Conservation (phyloP, 2,888 invertebrate species). For the Pollenia griseotomentosa region DNA sequence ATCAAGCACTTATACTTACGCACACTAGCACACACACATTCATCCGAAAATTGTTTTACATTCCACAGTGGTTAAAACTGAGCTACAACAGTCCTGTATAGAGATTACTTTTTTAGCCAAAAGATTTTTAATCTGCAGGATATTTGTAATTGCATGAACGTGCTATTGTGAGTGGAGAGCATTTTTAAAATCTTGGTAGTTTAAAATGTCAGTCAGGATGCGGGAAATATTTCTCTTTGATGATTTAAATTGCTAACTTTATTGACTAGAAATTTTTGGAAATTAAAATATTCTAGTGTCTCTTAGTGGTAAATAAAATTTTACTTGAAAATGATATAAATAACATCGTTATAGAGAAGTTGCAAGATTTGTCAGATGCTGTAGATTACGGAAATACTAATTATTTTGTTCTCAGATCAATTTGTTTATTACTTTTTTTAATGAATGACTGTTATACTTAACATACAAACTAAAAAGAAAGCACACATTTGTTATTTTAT, state of each 20-base stretch:
- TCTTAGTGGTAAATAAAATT: too few relatives aligned
- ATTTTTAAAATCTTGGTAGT: neutral
- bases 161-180: neutral
- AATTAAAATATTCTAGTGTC: too few relatives aligned
- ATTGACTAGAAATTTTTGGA: too few relatives aligned
- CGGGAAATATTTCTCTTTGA: neutral
- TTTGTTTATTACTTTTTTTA: too few relatives aligned
- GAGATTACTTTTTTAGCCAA: neutral
- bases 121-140: slow-evolving; percentile 21
- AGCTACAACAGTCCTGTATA: slow-evolving; percentile 10
- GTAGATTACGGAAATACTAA: too few relatives aligned
- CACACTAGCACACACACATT: slow-evolving; percentile 24
- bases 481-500: too few relatives aligned
- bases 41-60: slow-evolving; percentile 32
- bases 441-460: too few relatives aligned
- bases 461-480: too few relatives aligned
- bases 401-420: too few relatives aligned
- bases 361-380: too few relatives aligned
- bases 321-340: too few relatives aligned
- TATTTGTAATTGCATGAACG: slow-evolving; percentile 13
- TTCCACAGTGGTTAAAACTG: slow-evolving; percentile 45
- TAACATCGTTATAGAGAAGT: too few relatives aligned
- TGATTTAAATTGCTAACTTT: neutral
- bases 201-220: neutral
- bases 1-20: slow-evolving; percentile 54